Percentiles rank a stretch among this genome's conserved stretches.
These are phyloP conservation scores for Drosophila colorata DNA, from an alignment of 2,888 invertebrate genomes.

Conservation along the genomic window DNA sequence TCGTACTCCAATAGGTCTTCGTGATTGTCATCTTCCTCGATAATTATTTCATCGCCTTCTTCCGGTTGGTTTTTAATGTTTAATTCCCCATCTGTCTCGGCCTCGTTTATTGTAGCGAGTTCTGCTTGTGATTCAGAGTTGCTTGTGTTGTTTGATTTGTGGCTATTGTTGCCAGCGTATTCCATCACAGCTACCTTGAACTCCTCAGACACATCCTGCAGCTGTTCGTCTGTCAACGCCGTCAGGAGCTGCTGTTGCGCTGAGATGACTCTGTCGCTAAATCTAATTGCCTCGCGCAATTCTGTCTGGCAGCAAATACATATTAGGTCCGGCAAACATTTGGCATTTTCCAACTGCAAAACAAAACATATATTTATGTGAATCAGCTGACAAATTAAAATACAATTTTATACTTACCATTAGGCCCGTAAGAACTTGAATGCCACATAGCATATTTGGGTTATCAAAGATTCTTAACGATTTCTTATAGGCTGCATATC, in stretches of 20 bases:
- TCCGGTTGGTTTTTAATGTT: constrained; percentile 9
- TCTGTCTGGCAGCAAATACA: constrained; percentile 56
- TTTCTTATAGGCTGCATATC: constrained; percentile 39
- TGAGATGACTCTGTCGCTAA: constrained; percentile 51
- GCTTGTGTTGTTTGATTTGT: constrained; percentile 4
- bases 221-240: constrained; percentile 36
- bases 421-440: constrained; percentile 49
- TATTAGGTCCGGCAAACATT: constrained; percentile 47
- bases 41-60: constrained; percentile 3
- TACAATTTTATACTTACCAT: constrained; percentile 20
- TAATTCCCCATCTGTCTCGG: constrained; percentile 5
- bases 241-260: constrained; percentile 46
- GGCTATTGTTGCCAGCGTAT: not conserved
- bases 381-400: not conserved
- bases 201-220: constrained; percentile 29
- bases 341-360: constrained; percentile 40
- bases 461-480: constrained; percentile 47
- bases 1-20: constrained; percentile 40
- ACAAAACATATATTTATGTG: not conserved
- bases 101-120: not conserved
- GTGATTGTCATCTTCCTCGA: constrained; percentile 10
- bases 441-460: constrained; percentile 38
- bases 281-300: constrained; percentile 46
- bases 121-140: constrained; percentile 5
- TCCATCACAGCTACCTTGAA: constrained; percentile 35